A percentile compares a stretch with the other conserved stretches of the same genome.
Conservation (phyloP, 2,888 invertebrate genomes). For the Dasypolia templi region DNA sequence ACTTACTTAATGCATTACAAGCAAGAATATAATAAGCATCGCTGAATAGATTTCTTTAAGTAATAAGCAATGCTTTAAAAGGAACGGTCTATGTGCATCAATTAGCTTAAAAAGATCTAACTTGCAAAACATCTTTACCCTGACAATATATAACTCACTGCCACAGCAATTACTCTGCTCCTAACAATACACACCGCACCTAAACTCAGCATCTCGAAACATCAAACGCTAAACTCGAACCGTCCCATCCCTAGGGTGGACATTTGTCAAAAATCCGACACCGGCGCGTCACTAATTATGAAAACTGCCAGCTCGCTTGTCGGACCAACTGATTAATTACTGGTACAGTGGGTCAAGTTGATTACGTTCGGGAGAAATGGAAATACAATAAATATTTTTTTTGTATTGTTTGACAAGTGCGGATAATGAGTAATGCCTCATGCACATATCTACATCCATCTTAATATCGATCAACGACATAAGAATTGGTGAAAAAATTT, state of each 20-base stretch:
- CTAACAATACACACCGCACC: conserved; percentile 9
- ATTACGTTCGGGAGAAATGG: conserved; percentile 32
- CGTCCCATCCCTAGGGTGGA: conserved; percentile 45
- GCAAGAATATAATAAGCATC: neutral
- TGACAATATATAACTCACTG: neutral
- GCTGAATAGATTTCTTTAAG: neutral
- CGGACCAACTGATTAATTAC: conserved; percentile 66
- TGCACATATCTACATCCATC: neutral
- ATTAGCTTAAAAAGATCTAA: neutral
- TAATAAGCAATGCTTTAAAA: neutral
- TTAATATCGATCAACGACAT: too few relatives aligned
- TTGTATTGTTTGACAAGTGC: conserved; percentile 15
- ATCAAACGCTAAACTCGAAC: conserved; percentile 28
- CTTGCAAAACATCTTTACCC: neutral
- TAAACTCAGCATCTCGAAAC: conserved; percentile 15
- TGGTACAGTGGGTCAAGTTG: conserved; percentile 57
- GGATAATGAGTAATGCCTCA: neutral
- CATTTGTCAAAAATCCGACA: conserved; percentile 67
- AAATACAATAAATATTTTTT: conserved; percentile 32
- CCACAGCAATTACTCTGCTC: conserved; percentile 16
- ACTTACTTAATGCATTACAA: too few relatives aligned
- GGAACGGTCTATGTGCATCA: neutral
- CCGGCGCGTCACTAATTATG: conserved; percentile 66
- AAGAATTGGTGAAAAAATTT: too few relatives aligned
- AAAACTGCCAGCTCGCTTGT: conserved; percentile 62